Base-by-base conservation (phyloP, 2,113 vertebrate species). In the Brachyhypopomus occidentalis region DNA sequence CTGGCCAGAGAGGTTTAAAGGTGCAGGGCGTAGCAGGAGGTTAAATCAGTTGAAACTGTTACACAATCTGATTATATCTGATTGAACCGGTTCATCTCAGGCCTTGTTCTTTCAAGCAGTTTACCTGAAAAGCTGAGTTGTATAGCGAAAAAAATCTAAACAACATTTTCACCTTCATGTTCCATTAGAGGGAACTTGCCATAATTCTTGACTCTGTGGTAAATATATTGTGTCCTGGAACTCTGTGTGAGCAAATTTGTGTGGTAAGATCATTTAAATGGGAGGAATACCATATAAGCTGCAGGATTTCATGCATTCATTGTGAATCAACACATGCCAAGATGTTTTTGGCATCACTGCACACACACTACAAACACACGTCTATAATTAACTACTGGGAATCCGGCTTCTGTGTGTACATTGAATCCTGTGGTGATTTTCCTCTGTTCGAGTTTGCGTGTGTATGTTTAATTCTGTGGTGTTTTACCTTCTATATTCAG, bases 1-100 rank as follows among this genome's bases (percentile, higher is more conserved):
- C 76, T 82, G 79, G 83, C 45, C 23, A 62, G 72, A 67, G 38
- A 69, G 41, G 16, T 23, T 66, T 79, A 66, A 85, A 85, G 41
- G n/a, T 80, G 38, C 27, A 75, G 38, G 45, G 45, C 45, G 45
- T 52, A 52, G 45, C 45, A 52, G 45, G 45, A 41, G 45, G 45
- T 52, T 52, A 14, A 14, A 52, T 52, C 45, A 52, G 45, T 52
- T 52, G 45, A 52, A 52, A 52, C 9, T 52, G 36, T 62, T 63
- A 62, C 36, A 27, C 3, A 23, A 76, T 30, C 30, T 30, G 30
- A 30, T 58, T 36, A 12, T 8, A 17, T 30, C 34, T 59, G 30
- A 14, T n/a, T 62, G 16, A 23, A 2, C 12, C 45, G n/a, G 38
- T 76, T 76, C 17, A 62, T 25, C 34, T 59, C 62, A 62, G 58